Evolutionary conservation across 2,113 vertebrate species (phyloP).

Genomic region (Coptodon rendalli): DNA sequence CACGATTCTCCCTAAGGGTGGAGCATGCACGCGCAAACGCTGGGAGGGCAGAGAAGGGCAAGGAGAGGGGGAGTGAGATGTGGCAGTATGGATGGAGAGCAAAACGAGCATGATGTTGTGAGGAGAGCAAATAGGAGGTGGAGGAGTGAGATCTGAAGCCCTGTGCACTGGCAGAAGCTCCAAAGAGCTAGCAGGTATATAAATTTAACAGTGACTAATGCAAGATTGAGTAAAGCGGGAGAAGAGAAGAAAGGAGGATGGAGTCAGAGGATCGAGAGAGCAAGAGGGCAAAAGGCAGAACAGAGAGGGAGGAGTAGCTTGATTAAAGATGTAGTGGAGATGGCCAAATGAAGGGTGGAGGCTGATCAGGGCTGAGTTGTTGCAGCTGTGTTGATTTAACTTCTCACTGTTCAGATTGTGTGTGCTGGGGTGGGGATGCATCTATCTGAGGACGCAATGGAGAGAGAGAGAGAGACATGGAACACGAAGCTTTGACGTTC

Average conservation of each 20-base stretch:
- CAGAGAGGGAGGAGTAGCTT: slow-evolving; percentile 19
- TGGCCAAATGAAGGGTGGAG: slow-evolving; percentile 15
- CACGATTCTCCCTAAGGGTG: slow-evolving; percentile 21
- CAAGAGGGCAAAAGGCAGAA: slow-evolving; percentile 21
- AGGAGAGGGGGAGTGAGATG: neutral
- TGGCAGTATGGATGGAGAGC: neutral
- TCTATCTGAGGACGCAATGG: neutral
- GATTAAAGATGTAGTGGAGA: slow-evolving; percentile 42
- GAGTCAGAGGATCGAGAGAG: neutral
- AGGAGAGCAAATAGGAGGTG: neutral
- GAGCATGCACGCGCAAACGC: slow-evolving; percentile 8
- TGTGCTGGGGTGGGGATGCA: neutral
- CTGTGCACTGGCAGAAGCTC: neutral
- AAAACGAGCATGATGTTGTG: neutral
- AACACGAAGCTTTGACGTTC: neutral
- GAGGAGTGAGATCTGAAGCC: neutral
- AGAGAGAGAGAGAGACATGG: neutral
- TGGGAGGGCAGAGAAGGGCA: slow-evolving; percentile 32
- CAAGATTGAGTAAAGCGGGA: slow-evolving; percentile 12
- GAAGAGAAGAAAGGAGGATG: neutral
- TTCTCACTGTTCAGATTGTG: slow-evolving; percentile 21
- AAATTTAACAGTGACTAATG: slow-evolving; percentile 28
- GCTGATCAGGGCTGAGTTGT: slow-evolving; percentile 23
- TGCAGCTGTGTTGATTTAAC: slow-evolving; percentile 69
- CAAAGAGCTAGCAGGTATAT: neutral